These are phyloP conservation scores for Rhagonycha fulva DNA, from an alignment of 2,888 invertebrate species.

Conservation along the genomic window DNA sequence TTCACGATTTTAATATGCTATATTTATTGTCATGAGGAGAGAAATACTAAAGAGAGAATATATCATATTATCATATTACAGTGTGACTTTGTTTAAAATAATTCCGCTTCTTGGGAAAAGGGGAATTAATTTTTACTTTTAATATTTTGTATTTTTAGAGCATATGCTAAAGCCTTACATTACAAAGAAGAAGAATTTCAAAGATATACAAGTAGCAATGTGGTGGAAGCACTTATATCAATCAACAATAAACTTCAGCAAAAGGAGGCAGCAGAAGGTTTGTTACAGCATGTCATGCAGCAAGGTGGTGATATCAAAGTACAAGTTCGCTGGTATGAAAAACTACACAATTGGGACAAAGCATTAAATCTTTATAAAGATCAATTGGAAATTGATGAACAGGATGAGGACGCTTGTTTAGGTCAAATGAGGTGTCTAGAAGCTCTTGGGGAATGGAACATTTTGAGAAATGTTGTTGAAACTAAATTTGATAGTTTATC, in stretches of 20 bases:
- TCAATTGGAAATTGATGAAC: constrained; percentile 66
- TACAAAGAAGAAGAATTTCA: constrained; percentile 95
- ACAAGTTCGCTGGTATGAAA: constrained; percentile 97
- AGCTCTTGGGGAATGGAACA: constrained; percentile 95
- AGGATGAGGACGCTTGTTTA: constrained; percentile 78
- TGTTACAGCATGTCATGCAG: constrained; percentile 88
- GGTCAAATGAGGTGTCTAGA: constrained; percentile 96
- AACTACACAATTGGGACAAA: constrained; percentile 98
- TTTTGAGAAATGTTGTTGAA: constrained; percentile 80
- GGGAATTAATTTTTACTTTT: too few species aligned
- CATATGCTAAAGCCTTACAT: constrained; percentile 82
- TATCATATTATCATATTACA: too few species aligned
- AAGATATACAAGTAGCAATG: constrained; percentile 78
- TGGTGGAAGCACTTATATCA: constrained; percentile 90
- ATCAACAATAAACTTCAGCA: constrained; percentile 99
- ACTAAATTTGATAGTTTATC: constrained; percentile 70
- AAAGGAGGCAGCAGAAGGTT: constrained; percentile 95
- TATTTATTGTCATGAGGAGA: too few species aligned
- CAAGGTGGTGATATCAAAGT: constrained; percentile 67
- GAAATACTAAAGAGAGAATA: too few species aligned
- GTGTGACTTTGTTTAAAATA: too few species aligned
- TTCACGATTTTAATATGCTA: too few species aligned
- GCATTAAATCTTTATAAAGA: constrained; percentile 86
- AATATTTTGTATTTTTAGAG: constrained; percentile 42
- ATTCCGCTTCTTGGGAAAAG: too few species aligned